Conservation (phyloP, 2,888 invertebrate genomes). For the Dryocosmus kuriphilus region DNA sequence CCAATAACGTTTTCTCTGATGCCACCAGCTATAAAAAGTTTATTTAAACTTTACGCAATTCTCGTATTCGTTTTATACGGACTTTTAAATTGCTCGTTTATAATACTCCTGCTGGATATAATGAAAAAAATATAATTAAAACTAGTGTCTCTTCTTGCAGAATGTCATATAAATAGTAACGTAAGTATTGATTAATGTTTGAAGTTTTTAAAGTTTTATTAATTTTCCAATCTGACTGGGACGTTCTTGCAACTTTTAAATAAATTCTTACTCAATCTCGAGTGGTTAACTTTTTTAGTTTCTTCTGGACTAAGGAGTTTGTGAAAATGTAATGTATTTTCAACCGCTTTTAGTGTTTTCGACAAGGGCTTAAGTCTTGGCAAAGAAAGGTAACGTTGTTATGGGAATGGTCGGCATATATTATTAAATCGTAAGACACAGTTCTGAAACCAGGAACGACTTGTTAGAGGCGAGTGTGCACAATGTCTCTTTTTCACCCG, state of each 20-base stretch:
- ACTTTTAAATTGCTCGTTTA: background rate
- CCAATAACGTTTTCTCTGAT: constrained; percentile 2
- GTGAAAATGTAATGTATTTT: background rate
- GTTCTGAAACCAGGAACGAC: constrained; percentile 17
- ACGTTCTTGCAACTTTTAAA: background rate
- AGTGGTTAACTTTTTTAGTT: background rate
- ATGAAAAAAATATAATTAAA: background rate
- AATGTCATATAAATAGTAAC: background rate
- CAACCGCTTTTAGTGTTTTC: background rate
- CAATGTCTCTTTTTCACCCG: constrained; percentile 23
- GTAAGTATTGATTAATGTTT: background rate
- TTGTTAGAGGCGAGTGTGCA: constrained; percentile 28
- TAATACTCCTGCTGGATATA: background rate
- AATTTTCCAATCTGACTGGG: background rate
- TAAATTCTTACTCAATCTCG: background rate
- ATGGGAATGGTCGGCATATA: background rate
- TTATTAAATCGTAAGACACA: constrained; percentile 36
- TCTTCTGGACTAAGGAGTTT: background rate
- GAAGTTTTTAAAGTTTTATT: background rate
- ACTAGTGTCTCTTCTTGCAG: background rate
- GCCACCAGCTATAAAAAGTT: constrained; percentile 9
- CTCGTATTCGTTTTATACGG: background rate
- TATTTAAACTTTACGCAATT: constrained; percentile 11
- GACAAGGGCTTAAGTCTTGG: constrained; percentile 1
- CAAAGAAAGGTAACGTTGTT: constrained; percentile 12